phyloP scores from a whole-genome alignment of 2,888 invertebrate species.

The Orthosia gracilis region DNA sequence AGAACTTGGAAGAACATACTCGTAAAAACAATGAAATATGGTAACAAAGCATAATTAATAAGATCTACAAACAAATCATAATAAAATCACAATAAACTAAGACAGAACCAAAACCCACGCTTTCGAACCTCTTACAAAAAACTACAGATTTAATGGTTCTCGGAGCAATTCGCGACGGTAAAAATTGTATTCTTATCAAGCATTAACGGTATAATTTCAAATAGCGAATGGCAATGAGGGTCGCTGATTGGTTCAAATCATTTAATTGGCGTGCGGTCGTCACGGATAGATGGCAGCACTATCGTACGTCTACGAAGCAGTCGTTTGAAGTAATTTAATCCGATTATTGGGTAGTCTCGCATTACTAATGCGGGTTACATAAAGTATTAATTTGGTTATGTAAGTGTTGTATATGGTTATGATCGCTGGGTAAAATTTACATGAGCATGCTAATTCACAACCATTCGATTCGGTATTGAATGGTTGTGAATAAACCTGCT shows the following conservation, averaged over 20 bases:
- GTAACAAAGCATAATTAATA: background rate
- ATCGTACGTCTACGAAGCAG: conserved; percentile 35
- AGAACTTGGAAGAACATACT: background rate
- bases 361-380: conserved; percentile 26
- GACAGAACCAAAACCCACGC: background rate
- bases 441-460: too few relatives aligned
- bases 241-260: conserved; percentile 63
- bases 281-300: conserved; percentile 54
- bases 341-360: conserved; percentile 34
- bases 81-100: background rate
- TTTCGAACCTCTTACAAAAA: background rate
- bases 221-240: conserved; percentile 54
- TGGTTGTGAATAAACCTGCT: too few relatives aligned
- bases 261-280: conserved; percentile 58
- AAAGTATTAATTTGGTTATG: conserved; percentile 13
- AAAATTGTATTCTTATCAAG: conserved; percentile 61
- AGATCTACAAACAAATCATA: background rate
- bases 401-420: background rate
- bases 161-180: conserved; percentile 51
- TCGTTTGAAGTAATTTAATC: conserved; percentile 38
- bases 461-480: too few relatives aligned
- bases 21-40: background rate
- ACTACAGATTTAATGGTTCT: conserved; percentile 53
- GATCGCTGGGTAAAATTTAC: too few relatives aligned
- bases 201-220: conserved; percentile 58